phyloP scores from a whole-genome alignment of 2,113 vertebrate species.

The Peucedramus taeniatus region DNA sequence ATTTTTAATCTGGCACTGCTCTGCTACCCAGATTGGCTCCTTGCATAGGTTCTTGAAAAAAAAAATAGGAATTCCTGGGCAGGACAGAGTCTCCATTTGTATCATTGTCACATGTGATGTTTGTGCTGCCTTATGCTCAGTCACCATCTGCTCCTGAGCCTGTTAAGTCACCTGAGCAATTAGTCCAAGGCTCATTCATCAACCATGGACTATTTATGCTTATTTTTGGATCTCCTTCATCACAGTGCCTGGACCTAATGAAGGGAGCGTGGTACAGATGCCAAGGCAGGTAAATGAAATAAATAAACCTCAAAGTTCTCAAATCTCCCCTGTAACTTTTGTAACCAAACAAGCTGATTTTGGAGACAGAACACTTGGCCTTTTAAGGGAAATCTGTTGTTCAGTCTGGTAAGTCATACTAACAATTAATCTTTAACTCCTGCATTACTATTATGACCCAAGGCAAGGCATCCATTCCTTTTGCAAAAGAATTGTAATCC shows the following conservation, averaged over 20 bases:
- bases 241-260: not conserved
- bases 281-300: not conserved
- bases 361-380: not conserved
- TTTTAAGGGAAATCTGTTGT: not conserved
- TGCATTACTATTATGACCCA: not conserved
- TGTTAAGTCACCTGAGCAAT: not conserved
- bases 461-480: not conserved
- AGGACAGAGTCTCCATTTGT: not conserved
- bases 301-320: not conserved
- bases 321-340: not conserved
- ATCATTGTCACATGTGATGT: not conserved
- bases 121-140: not conserved
- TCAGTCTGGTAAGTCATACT: not conserved
- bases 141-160: not conserved
- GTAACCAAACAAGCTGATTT: not conserved
- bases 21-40: not conserved
- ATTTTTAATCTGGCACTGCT: not conserved
- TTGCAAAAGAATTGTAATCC: not conserved
- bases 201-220: not conserved
- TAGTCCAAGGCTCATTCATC: not conserved
- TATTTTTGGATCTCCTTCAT: not conserved
- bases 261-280: not conserved
- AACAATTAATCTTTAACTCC: not conserved
- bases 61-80: not conserved
- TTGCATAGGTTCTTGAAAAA: not conserved